Conservation (phyloP, 2,888 invertebrate genomes). For the Ischnura elegans region DNA sequence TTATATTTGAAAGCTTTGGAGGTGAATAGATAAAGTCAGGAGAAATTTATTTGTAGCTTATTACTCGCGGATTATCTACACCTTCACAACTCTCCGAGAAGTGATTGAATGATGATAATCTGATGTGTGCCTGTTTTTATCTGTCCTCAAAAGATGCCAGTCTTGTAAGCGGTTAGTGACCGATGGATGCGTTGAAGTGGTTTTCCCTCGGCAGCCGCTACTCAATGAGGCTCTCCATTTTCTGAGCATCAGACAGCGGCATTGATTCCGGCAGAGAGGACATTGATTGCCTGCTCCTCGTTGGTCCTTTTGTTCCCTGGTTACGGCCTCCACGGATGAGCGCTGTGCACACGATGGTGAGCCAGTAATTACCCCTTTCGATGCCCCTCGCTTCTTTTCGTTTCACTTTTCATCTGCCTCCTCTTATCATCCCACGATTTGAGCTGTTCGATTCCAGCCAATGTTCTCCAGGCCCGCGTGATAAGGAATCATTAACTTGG, state of each 20-base stretch:
- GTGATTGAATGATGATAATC: too few species aligned
- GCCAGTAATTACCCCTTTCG: background rate
- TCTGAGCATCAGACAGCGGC: background rate
- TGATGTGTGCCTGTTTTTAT: too few species aligned
- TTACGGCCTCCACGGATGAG: background rate
- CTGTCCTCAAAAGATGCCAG: too few species aligned
- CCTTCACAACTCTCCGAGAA: too few species aligned
- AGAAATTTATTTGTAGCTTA: too few species aligned
- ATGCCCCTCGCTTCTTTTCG: background rate
- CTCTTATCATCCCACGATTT: background rate
- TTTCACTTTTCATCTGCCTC: background rate
- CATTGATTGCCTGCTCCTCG: background rate
- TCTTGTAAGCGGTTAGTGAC: too few species aligned
- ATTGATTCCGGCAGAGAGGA: background rate
- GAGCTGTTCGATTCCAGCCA: background rate
- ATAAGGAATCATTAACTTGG: background rate
- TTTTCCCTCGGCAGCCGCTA: background rate
- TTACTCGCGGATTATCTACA: too few species aligned
- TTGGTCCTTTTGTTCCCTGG: background rate
- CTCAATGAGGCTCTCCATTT: background rate
- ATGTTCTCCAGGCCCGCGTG: background rate
- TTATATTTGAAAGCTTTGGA: too few species aligned
- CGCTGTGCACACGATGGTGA: background rate
- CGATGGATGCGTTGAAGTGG: background rate
- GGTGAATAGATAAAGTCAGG: too few species aligned